These are phyloP conservation scores for Struthidea cinerea DNA, from an alignment of 2,113 vertebrate species.

Conservation along the genomic window DNA sequence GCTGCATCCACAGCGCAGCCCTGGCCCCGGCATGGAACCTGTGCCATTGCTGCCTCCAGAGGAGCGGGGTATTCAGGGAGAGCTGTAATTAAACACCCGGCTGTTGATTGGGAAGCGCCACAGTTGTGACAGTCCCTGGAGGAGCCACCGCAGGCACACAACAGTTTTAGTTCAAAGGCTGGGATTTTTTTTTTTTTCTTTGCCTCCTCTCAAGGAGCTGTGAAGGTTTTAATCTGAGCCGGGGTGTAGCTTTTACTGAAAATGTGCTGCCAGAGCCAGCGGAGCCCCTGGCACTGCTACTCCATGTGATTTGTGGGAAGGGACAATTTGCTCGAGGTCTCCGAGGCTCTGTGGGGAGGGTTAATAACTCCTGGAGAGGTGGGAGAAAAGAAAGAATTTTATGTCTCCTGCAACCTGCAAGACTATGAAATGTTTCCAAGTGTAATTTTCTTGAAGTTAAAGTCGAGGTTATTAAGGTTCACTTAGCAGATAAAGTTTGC, in stretches of 20 bases:
- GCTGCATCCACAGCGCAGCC: background rate
- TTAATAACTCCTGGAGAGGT: conserved; percentile 66
- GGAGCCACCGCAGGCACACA: background rate
- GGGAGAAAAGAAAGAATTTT: conserved; percentile 52
- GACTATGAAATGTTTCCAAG: conserved; percentile 67
- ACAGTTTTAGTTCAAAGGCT: background rate
- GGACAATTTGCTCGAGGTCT: conserved; percentile 47
- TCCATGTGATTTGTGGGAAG: background rate
- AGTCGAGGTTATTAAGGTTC: conserved; percentile 75
- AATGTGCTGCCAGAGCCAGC: background rate
- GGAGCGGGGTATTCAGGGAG: rapidly evolving
- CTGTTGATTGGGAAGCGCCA: rapidly evolving
- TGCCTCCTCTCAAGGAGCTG: background rate
- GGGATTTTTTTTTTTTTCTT: background rate
- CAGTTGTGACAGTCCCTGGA: background rate
- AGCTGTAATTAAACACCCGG: background rate
- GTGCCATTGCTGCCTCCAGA: rapidly evolving
- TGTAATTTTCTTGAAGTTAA: conserved; percentile 78
- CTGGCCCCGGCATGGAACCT: rapidly evolving
- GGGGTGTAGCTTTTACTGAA: background rate
- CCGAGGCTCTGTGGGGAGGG: conserved; percentile 50
- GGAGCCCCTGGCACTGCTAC: background rate
- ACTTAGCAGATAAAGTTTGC: conserved; percentile 75
- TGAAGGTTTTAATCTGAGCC: background rate
- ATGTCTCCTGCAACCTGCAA: conserved; percentile 50